phyloP scores from a whole-genome alignment of 1,140 invertebrate genomes.

The Panagrolaimus sp. region DNA sequence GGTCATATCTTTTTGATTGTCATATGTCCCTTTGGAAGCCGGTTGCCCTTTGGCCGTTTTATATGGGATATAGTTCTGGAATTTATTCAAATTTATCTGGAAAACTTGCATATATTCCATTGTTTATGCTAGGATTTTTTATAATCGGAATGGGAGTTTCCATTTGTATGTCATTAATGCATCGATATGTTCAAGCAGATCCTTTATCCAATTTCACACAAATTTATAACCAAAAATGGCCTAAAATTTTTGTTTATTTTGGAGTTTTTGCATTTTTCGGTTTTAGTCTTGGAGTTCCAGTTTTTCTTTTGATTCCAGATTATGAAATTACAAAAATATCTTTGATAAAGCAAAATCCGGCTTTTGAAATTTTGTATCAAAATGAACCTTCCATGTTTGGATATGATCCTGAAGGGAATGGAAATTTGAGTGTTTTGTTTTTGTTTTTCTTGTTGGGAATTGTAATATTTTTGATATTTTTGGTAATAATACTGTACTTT shows the following conservation, averaged over 20 bases:
- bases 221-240: not conserved
- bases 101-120: not conserved
- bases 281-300: not conserved
- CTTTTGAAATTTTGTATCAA: not conserved
- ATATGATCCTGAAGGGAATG: not conserved
- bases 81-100: not conserved
- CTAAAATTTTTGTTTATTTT: not conserved
- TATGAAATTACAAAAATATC: not conserved
- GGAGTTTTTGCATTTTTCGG: not conserved
- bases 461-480: not conserved
- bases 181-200: not conserved
- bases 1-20: constrained; percentile 23
- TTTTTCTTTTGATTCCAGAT: not conserved
- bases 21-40: constrained; percentile 14
- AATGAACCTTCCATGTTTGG: not conserved
- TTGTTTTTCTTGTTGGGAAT: not conserved
- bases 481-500: not conserved
- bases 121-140: not conserved
- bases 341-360: not conserved
- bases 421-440: not conserved
- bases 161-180: not conserved
- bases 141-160: not conserved
- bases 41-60: constrained; percentile 20
- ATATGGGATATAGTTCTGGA: constrained; percentile 21
- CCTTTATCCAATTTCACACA: not conserved